Conservation (phyloP, 2,797 vertebrate species). For the Takifugu ocellatus region DNA sequence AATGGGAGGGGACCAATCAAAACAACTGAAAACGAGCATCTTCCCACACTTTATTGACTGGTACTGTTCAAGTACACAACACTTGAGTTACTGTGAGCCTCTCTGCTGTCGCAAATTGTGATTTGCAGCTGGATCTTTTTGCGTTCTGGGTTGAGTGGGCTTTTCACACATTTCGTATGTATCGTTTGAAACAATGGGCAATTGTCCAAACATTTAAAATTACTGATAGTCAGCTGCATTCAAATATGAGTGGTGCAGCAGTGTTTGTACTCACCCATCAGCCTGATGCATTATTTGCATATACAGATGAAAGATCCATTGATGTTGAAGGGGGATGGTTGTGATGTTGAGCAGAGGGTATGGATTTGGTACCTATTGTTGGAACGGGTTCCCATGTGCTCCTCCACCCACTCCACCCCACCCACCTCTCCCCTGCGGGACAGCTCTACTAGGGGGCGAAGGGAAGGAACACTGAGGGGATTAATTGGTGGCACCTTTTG, state of each 20-base stretch:
- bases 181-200: too few species aligned
- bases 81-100: too few species aligned
- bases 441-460: conserved; percentile 46
- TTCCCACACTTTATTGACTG: too few species aligned
- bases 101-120: too few species aligned
- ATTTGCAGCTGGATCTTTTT: too few species aligned
- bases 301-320: conserved; percentile 46
- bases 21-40: too few species aligned
- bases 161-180: too few species aligned
- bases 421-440: conserved; percentile 51
- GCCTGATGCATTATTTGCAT: conserved; percentile 18
- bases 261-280: conserved; percentile 1
- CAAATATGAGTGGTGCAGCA: conserved; percentile 4
- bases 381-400: conserved; percentile 29
- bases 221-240: conserved; percentile 1
- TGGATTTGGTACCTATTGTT: conserved; percentile 53
- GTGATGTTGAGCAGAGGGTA: conserved; percentile 23
- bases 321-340: conserved; percentile 39
- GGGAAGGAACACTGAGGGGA: conserved; percentile 56
- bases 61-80: too few species aligned
- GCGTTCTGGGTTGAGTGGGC: too few species aligned
- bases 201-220: conserved; percentile 1
- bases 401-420: conserved; percentile 28
- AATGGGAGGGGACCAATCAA: too few species aligned
- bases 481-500: conserved; percentile 75